Percentiles rank a stretch among this genome's conserved stretches.
These are phyloP conservation scores for Parazoanthus darwini DNA, from an alignment of 92 coral and sea anemone genomes.

Conservation along the genomic window DNA sequence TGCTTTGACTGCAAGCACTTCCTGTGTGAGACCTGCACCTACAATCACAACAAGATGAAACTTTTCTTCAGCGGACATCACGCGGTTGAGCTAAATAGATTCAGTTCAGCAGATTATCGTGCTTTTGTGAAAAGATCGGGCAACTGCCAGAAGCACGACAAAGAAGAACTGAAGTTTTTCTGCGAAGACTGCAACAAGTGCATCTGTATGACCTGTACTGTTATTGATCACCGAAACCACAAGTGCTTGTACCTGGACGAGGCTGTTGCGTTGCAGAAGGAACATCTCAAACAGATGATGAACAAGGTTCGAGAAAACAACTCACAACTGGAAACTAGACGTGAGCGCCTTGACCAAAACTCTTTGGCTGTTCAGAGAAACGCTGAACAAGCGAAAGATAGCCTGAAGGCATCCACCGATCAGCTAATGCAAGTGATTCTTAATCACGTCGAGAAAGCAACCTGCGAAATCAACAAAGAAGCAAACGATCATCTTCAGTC, in stretches of 20 bases:
- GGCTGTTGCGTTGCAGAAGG: background rate
- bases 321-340: background rate
- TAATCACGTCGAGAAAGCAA: background rate
- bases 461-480: slow-evolving; percentile 4
- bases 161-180: slow-evolving; percentile 22
- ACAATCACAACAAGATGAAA: slow-evolving; percentile 18
- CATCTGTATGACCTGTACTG: slow-evolving; percentile 13
- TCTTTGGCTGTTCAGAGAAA: slow-evolving; percentile 13
- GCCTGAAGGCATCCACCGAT: slow-evolving; percentile 5
- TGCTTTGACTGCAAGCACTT: slow-evolving; percentile 36
- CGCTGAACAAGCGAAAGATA: slow-evolving; percentile 9
- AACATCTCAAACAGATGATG: slow-evolving; percentile 16
- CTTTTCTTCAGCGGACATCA: slow-evolving; percentile 15
- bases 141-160: slow-evolving; percentile 3
- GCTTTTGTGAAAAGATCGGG: slow-evolving; percentile 19
- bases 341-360: background rate
- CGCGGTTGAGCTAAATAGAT: background rate
- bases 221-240: slow-evolving; percentile 23
- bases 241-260: slow-evolving; percentile 17
- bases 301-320: background rate
- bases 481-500: background rate
- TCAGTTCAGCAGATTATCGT: slow-evolving; percentile 21
- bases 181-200: slow-evolving; percentile 11
- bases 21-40: slow-evolving; percentile 32
- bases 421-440: slow-evolving; percentile 27